phyloP scores from a whole-genome alignment of 2,888 invertebrate genomes.

The Synanthedon tipuliformis region DNA sequence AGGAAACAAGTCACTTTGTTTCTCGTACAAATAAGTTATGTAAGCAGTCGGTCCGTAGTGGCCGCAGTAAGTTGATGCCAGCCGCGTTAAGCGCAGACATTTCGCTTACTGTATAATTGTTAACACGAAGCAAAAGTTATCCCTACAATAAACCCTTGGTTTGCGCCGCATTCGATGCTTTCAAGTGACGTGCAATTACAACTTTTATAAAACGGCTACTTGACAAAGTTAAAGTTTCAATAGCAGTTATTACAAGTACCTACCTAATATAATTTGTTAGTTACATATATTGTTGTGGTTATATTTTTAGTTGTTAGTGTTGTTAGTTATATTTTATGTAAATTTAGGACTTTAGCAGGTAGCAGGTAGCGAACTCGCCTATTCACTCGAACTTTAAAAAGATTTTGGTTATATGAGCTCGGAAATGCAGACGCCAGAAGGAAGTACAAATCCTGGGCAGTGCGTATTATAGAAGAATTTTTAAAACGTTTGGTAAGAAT shows the following conservation, averaged over 20 bases:
- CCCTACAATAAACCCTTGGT: not conserved
- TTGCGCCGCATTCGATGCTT: not conserved
- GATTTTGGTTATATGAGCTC: no score
- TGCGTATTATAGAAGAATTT: no score
- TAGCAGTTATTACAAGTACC: not conserved
- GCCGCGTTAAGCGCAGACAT: not conserved
- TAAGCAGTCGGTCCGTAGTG: not conserved
- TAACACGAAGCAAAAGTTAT: not conserved
- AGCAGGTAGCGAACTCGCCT: no score
- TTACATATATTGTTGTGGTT: no score
- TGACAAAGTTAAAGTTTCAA: not conserved
- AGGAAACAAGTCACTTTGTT: not conserved
- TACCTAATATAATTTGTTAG: no score
- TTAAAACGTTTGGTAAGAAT: no score
- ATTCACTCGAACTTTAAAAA: no score
- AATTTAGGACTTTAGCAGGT: no score
- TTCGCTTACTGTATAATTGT: not conserved
- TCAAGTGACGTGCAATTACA: not conserved
- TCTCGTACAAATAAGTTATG: not conserved
- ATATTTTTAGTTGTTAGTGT: no score
- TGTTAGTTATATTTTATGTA: no score
- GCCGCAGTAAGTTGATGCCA: not conserved
- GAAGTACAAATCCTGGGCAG: no score
- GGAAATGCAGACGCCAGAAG: no score
- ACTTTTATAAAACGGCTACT: conserved; percentile 1